Evolutionary conservation across 2,888 invertebrate species (phyloP).

Genomic region (Platycheirus albimanus): DNA sequence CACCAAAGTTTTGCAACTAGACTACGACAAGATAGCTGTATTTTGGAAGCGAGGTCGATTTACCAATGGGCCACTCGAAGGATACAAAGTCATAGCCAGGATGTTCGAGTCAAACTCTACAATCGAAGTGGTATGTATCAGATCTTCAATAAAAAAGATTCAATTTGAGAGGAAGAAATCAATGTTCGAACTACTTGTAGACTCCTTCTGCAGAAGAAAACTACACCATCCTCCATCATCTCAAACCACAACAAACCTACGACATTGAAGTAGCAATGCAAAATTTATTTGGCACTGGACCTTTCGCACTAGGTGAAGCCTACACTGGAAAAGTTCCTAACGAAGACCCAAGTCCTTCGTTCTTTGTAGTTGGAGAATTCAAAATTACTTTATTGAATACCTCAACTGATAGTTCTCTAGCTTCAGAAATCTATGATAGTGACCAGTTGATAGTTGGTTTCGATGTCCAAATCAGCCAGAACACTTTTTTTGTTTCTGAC

Average conservation of each 20-base stretch:
- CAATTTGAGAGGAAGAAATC: not conserved
- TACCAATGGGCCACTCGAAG: slow-evolving; percentile 93
- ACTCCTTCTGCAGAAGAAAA: slow-evolving; percentile 4
- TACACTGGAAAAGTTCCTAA: slow-evolving; percentile 85
- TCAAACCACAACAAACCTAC: slow-evolving; percentile 89
- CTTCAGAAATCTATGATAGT: slow-evolving; percentile 77
- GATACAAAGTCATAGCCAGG: slow-evolving; percentile 90
- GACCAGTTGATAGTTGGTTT: slow-evolving; percentile 85
- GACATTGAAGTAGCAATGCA: slow-evolving; percentile 91
- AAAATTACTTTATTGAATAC: slow-evolving; percentile 87
- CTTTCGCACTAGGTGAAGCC: slow-evolving; percentile 86
- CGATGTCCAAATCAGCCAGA: slow-evolving; percentile 89
- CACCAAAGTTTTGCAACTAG: slow-evolving; percentile 90
- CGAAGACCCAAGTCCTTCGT: slow-evolving; percentile 74
- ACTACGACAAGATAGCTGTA: slow-evolving; percentile 91
- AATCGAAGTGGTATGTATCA: slow-evolving; percentile 85
- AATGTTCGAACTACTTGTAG: slow-evolving; percentile 11
- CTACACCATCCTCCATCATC: slow-evolving; percentile 84
- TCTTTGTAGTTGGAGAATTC: slow-evolving; percentile 88
- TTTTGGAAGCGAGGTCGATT: slow-evolving; percentile 95
- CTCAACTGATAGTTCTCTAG: slow-evolving; percentile 53
- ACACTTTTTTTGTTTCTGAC: slow-evolving; percentile 90
- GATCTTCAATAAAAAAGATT: not conserved
- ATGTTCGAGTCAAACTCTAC: slow-evolving; percentile 84
- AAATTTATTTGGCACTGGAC: slow-evolving; percentile 91